Evolutionary conservation across 2,888 invertebrate species (phyloP).

Genomic region (Sylvicola fuscatus): DNA sequence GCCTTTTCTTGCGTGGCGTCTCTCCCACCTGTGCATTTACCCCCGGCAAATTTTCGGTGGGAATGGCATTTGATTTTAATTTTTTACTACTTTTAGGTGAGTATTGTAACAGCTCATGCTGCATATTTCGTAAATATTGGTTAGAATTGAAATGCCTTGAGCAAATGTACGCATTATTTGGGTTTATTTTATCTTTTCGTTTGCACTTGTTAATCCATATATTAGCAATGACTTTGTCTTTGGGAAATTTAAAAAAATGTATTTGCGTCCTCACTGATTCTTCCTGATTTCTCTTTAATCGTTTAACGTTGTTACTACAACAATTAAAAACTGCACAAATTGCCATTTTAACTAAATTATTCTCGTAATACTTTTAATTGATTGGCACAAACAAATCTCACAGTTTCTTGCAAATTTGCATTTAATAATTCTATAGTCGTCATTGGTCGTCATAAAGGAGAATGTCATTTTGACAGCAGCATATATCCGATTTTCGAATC

Average conservation of each 20-base stretch:
- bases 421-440: too few relatives aligned
- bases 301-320: neutral
- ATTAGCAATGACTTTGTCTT: neutral
- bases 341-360: neutral
- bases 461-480: too few relatives aligned
- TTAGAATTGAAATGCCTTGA: slow-evolving; percentile 1
- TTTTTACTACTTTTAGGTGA: slow-evolving; percentile 1
- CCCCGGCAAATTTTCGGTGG: slow-evolving; percentile 1
- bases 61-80: neutral
- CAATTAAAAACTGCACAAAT: slow-evolving; percentile 1
- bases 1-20: neutral
- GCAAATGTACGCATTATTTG: neutral
- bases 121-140: neutral
- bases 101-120: neutral
- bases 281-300: slow-evolving; percentile 1
- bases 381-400: too few relatives aligned
- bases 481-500: too few relatives aligned
- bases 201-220: neutral
- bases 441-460: too few relatives aligned
- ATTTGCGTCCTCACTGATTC: slow-evolving; percentile 1
- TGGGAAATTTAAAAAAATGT: neutral
- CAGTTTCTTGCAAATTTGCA: too few relatives aligned
- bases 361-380: too few relatives aligned
- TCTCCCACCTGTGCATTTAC: neutral
- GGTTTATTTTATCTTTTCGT: neutral